Percentiles rank a stretch among this genome's conserved stretches.
Conservation (phyloP, 1,140 invertebrate genomes). For the Cydia strobilella region DNA sequence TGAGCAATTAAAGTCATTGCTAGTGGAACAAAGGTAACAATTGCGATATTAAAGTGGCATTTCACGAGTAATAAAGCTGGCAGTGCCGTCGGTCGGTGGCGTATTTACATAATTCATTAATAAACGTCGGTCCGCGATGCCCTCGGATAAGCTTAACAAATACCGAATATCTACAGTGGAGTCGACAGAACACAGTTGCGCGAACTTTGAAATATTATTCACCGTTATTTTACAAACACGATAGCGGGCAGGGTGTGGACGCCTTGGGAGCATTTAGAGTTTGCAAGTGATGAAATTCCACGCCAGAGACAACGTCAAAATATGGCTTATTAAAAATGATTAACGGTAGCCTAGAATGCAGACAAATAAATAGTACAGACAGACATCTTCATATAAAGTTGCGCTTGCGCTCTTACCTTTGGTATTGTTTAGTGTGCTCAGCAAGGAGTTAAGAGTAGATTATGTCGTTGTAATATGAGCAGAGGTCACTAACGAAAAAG, state of each 20-base stretch:
- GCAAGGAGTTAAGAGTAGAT: no score
- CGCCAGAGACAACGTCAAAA: conserved; percentile 7
- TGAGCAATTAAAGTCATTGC: conserved; percentile 43
- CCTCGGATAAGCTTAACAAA: conserved; percentile 63
- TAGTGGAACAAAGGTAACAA: conserved; percentile 45
- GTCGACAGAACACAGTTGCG: conserved; percentile 23
- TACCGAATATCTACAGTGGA: conserved; percentile 46
- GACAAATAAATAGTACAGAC: conserved; percentile 7
- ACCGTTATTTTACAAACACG: conserved; percentile 14
- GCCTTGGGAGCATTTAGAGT: neutral
- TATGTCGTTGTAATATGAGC: no score
- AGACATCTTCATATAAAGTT: neutral
- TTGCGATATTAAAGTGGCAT: conserved; percentile 49
- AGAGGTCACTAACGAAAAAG: no score
- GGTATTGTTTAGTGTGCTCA: no score
- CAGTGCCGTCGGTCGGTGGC: conserved; percentile 41
- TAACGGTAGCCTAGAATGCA: conserved; percentile 4
- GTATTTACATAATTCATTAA: conserved; percentile 71
- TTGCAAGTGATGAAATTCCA: conserved; percentile 21
- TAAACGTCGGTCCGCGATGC: conserved; percentile 60
- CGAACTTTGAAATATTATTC: conserved; percentile 33
- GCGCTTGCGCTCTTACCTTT: no score
- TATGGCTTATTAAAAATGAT: conserved; percentile 25
- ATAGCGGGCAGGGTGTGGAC: conserved; percentile 11
- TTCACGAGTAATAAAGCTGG: conserved; percentile 53